Conservation (phyloP, 2,888 invertebrate genomes). For the Tenthredo livida region DNA sequence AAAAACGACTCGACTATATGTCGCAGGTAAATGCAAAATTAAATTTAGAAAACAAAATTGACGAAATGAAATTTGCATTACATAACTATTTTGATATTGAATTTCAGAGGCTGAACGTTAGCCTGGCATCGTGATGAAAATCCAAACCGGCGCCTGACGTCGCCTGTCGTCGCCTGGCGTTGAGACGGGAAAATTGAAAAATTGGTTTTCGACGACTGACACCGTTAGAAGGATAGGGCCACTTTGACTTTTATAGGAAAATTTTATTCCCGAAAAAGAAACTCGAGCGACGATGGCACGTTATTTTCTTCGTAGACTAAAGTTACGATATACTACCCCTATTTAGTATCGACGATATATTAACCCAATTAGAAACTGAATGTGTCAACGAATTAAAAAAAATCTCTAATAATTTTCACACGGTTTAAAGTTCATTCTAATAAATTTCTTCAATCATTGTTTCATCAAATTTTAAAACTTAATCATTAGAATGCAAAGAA, state of each 20-base stretch:
- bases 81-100: slow-evolving; percentile 67
- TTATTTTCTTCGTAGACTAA: not conserved
- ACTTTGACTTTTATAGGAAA: slow-evolving; percentile 49
- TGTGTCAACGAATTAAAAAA: not conserved
- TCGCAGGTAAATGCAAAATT: not conserved
- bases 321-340: not conserved
- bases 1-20: not conserved
- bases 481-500: not conserved
- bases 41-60: slow-evolving; percentile 27
- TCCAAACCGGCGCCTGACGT: slow-evolving; percentile 54
- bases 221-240: slow-evolving; percentile 55
- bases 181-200: slow-evolving; percentile 65
- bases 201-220: slow-evolving; percentile 60
- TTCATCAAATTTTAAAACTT: not conserved
- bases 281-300: not conserved
- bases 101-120: slow-evolving; percentile 62
- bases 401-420: not conserved
- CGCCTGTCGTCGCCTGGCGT: slow-evolving; percentile 55
- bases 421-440: not conserved
- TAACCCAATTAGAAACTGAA: not conserved
- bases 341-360: not conserved
- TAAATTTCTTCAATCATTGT: not conserved
- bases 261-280: slow-evolving; percentile 32
- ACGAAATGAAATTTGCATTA: slow-evolving; percentile 66
- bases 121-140: slow-evolving; percentile 60